Evolutionary conservation across 2,113 vertebrate genomes (phyloP).

Genomic region (Monopterus albus): DNA sequence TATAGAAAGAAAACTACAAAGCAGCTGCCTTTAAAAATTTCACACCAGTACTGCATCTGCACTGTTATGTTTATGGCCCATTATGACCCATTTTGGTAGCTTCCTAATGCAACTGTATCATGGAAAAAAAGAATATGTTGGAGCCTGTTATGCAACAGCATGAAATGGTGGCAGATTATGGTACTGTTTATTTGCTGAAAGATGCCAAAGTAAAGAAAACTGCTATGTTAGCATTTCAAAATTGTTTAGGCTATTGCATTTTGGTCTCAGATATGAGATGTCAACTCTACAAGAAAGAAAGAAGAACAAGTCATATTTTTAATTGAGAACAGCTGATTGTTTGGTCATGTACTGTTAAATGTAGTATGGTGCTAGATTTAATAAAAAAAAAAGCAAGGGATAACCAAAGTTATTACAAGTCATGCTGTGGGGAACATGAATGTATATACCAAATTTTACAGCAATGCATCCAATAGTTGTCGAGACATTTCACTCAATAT

Average conservation of each 20-base stretch:
- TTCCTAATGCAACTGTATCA: too few species aligned
- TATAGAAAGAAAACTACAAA: too few species aligned
- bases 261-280: background rate
- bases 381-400: background rate
- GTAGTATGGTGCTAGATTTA: background rate
- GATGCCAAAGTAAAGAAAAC: background rate
- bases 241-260: constrained; percentile 3
- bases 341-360: background rate
- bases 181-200: background rate
- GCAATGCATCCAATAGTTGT: background rate
- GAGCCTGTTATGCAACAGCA: background rate
- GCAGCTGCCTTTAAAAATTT: background rate
- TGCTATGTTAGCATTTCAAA: background rate
- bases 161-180: background rate
- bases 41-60: background rate
- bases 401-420: background rate
- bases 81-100: too few species aligned
- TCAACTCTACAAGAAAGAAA: background rate
- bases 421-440: background rate
- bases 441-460: background rate
- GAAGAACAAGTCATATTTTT: background rate
- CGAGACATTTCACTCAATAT: background rate
- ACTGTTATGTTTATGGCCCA: background rate
- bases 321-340: too few species aligned
- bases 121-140: too few species aligned